Evolutionary conservation across 2,888 invertebrate species (phyloP), one percentile per base, ranked within the genome.

Genomic region (Parnassius apollo): DNA sequence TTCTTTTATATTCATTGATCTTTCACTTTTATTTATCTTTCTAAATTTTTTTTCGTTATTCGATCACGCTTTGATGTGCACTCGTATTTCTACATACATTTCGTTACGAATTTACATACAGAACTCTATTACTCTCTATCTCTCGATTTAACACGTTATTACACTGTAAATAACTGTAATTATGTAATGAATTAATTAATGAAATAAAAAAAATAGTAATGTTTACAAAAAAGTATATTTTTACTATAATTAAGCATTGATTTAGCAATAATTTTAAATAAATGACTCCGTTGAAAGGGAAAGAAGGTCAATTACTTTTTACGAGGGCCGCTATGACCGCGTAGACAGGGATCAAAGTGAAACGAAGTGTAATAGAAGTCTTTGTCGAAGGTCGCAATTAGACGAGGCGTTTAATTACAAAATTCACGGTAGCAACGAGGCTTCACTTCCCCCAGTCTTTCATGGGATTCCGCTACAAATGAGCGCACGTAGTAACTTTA

Each of bases 341-440:
- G 74, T 70, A 69, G 78, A 77, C 78, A 75, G 77, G 79, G 80
- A 75, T 80, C 74, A 71, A 74, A 72, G 83, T 80, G 82, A 74
- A 85, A 76, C 80, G 75, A 75, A 80, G 78, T 76, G 83, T 82
- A 77, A 81, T 81, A 74, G 76, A 72, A 71, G 68, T 68, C 69
- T 71, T 76, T 80, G 81, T 76, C 84, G 79, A 85, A 89, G 88
- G 87, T 84, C 82, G 83, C 85, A 85, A 88, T 90, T 86, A 90
- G 84, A 86, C 86, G 83, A 84, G 83, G 86, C 88, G 85, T 88
- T 91, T 90, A 91, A 91, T 91, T 90, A 90, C 90, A 78, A 81
- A 86, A 85, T 86, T 89, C 85, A 86, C 81, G 80, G 86, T 81
- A 82, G 83, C 83, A 80, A 77, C 81, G 80, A 81, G 91, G 91